Evolutionary conservation across 2,888 invertebrate genomes (phyloP).

Genomic region (Phanerotoma sp.): DNA sequence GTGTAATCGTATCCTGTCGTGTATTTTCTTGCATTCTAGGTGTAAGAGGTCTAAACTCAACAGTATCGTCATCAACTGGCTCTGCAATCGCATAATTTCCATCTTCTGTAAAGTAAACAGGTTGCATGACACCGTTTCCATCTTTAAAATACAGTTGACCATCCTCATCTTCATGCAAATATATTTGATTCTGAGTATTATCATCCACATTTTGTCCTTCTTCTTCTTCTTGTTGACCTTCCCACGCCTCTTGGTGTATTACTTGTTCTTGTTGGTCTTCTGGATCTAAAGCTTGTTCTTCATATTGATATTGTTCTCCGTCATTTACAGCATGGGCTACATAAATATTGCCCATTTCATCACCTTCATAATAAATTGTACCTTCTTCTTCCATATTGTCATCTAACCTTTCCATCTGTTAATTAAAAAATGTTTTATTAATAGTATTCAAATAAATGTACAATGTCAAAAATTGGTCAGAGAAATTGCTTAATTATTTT

Average conservation of each 20-base stretch:
- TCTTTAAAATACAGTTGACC: constrained; percentile 55
- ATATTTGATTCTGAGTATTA: constrained; percentile 50
- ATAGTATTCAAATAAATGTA: not conserved
- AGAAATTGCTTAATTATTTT: too few species aligned
- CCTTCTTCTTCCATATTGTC: constrained; percentile 50
- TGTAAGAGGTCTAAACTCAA: constrained; percentile 39
- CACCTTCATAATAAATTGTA: constrained; percentile 54
- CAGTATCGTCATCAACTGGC: constrained; percentile 44
- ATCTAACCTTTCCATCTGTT: constrained; percentile 50
- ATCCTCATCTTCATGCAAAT: constrained; percentile 54
- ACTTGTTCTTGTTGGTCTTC: constrained; percentile 43
- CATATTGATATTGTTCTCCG: constrained; percentile 42
- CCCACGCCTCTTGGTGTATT: constrained; percentile 38
- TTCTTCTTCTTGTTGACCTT: constrained; percentile 41
- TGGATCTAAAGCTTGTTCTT: constrained; percentile 41
- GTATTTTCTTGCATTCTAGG: constrained; percentile 33
- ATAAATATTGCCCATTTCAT: constrained; percentile 51
- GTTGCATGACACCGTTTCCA: constrained; percentile 51
- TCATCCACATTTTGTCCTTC: constrained; percentile 37
- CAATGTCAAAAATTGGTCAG: not conserved
- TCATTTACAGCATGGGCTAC: constrained; percentile 46
- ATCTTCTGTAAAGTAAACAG: constrained; percentile 53
- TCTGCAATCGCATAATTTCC: constrained; percentile 55
- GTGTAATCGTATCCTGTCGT: constrained; percentile 10
- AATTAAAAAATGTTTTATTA: constrained; percentile 4